Conservation (phyloP, 1,140 invertebrate genomes). For the Papilio machaon region DNA sequence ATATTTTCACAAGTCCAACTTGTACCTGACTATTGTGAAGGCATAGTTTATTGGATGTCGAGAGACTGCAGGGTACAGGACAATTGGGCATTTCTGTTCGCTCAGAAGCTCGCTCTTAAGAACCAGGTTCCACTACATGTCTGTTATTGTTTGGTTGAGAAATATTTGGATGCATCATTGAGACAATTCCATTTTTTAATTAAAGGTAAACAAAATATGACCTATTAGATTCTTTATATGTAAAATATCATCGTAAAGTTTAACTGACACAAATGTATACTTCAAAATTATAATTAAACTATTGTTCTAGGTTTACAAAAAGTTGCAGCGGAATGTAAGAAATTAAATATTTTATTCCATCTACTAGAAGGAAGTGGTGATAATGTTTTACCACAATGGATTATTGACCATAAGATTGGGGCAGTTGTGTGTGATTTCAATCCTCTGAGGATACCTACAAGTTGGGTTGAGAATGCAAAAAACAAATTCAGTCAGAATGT, state of each 20-base stretch:
- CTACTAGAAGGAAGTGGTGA: constrained; percentile 88
- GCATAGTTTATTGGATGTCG: constrained; percentile 95
- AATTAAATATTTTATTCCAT: constrained; percentile 91
- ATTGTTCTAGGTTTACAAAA: constrained; percentile 84
- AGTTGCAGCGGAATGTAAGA: constrained; percentile 87
- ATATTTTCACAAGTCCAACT: constrained; percentile 86
- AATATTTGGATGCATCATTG: constrained; percentile 91
- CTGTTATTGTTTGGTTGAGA: constrained; percentile 91
- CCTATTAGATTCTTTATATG: no score
- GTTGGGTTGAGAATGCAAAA: constrained; percentile 88
- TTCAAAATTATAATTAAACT: background rate
- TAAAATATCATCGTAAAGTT: background rate
- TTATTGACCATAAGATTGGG: constrained; percentile 88
- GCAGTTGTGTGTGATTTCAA: constrained; percentile 93
- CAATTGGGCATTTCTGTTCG: constrained; percentile 95
- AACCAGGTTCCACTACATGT: constrained; percentile 91
- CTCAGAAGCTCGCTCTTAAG: constrained; percentile 92
- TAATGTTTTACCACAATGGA: constrained; percentile 86
- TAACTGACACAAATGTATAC: background rate
- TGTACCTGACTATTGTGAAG: constrained; percentile 84
- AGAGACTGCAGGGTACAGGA: constrained; percentile 93
- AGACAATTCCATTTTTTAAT: constrained; percentile 91
- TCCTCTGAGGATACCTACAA: constrained; percentile 86
- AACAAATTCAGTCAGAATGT: constrained; percentile 87
- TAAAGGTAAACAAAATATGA: constrained; percentile 81